Conservation (phyloP, 2,797 vertebrate genomes). For the Tauraco hartlaubi region DNA sequence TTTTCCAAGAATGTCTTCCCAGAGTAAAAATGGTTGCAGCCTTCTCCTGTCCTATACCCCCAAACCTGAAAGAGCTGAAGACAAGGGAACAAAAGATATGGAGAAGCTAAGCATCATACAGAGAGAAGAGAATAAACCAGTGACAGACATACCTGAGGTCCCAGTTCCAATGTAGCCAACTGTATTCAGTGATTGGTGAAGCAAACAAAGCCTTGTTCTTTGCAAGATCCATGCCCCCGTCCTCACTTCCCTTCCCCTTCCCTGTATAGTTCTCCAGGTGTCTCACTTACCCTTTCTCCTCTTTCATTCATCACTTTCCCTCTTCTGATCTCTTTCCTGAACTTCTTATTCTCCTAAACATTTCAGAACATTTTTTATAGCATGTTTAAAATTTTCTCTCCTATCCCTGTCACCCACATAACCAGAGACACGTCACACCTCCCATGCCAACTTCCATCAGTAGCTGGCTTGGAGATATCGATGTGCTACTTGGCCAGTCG, state of each 20-base stretch:
- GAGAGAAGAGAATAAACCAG: not conserved
- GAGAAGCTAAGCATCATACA: not conserved
- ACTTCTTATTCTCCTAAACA: not conserved
- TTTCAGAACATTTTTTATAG: not conserved
- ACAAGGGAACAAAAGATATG: not conserved
- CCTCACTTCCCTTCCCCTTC: not conserved
- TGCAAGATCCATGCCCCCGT: not conserved
- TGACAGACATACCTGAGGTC: not conserved
- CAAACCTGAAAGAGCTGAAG: not conserved
- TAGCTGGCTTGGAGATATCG: not conserved
- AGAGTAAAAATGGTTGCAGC: not conserved
- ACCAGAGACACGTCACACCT: not conserved
- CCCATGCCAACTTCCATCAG: not conserved
- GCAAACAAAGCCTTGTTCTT: not conserved
- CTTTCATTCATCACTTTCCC: not conserved
- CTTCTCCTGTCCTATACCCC: not conserved
- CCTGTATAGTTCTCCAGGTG: not conserved
- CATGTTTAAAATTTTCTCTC: not conserved
- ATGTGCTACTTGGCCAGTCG: not conserved
- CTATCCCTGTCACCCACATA: not conserved
- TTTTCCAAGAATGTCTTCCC: not conserved
- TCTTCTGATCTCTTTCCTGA: not conserved
- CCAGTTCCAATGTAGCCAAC: not conserved
- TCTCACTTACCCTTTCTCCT: not conserved
- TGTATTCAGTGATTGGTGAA: not conserved